Evolutionary conservation across 1,140 invertebrate genomes (phyloP).

Genomic region (Popillia japonica): DNA sequence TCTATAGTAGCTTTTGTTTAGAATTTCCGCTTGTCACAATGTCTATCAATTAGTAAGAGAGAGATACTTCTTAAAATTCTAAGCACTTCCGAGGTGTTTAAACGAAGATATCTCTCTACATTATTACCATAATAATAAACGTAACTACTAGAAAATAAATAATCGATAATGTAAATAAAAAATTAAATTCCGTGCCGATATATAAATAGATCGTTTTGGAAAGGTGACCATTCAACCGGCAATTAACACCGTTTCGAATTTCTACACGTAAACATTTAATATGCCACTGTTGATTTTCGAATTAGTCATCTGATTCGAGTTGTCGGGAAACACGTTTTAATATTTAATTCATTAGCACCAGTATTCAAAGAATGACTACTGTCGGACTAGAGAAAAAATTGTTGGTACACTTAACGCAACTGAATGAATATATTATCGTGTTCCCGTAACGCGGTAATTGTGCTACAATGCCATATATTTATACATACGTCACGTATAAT

Average conservation of each 20-base stretch:
- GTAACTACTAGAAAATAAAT: conserved; percentile 2
- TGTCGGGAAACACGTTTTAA: conserved; percentile 32
- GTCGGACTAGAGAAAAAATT: not conserved
- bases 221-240: conserved; percentile 9
- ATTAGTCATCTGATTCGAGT: conserved; percentile 24
- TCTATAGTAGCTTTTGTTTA: too few species aligned
- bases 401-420: conserved; percentile 3
- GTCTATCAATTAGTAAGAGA: not conserved
- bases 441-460: conserved; percentile 30
- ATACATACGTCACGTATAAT: not conserved
- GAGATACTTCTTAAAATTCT: conserved; percentile 16
- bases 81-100: conserved; percentile 7
- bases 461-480: conserved; percentile 21
- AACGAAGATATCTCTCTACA: not conserved
- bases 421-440: conserved; percentile 22
- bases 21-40: too few species aligned
- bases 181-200: conserved; percentile 25
- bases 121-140: conserved; percentile 18
- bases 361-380: not conserved
- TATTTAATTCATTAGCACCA: conserved; percentile 30
- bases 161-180: conserved; percentile 16
- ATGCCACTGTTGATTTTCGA: conserved; percentile 4
- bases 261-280: conserved; percentile 29
- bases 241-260: conserved; percentile 32
- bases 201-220: conserved; percentile 28